Percentiles rank a stretch among this genome's conserved stretches.
Evolutionary conservation across 2,113 vertebrate species (phyloP).

Genomic region (Apodemus sylvaticus): DNA sequence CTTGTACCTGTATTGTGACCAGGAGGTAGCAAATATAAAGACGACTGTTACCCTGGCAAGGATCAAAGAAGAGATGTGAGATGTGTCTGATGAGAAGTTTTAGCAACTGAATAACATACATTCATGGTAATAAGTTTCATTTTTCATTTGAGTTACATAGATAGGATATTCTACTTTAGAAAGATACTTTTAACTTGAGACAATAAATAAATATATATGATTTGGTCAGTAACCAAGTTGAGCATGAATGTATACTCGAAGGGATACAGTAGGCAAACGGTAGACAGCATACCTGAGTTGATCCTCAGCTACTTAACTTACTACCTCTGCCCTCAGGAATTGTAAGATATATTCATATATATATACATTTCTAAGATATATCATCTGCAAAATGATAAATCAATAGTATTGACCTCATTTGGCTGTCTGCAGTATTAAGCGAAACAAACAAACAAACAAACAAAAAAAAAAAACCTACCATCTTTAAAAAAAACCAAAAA

Average conservation of each 20-base stretch:
- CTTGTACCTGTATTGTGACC: not conserved
- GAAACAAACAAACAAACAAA: too few relatives aligned
- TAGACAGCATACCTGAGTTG: not conserved
- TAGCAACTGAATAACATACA: not conserved
- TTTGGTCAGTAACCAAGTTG: not conserved
- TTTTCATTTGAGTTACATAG: not conserved
- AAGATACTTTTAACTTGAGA: not conserved
- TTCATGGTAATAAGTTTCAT: not conserved
- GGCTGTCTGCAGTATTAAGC: not conserved
- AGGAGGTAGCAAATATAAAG: not conserved
- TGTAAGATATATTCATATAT: too few relatives aligned
- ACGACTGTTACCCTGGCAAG: not conserved
- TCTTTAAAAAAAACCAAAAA: not conserved
- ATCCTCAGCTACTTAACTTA: not conserved
- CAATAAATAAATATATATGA: not conserved
- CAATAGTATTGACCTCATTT: not conserved
- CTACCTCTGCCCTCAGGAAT: not conserved
- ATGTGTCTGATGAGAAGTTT: not conserved
- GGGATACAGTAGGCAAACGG: not conserved
- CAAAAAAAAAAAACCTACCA: not conserved
- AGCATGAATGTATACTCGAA: not conserved
- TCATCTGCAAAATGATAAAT: not conserved
- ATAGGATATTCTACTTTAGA: not conserved
- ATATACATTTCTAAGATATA: not conserved
- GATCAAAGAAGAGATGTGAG: not conserved